phyloP scores from a whole-genome alignment of 2,888 invertebrate species.

The Chymomyza procnemis region DNA sequence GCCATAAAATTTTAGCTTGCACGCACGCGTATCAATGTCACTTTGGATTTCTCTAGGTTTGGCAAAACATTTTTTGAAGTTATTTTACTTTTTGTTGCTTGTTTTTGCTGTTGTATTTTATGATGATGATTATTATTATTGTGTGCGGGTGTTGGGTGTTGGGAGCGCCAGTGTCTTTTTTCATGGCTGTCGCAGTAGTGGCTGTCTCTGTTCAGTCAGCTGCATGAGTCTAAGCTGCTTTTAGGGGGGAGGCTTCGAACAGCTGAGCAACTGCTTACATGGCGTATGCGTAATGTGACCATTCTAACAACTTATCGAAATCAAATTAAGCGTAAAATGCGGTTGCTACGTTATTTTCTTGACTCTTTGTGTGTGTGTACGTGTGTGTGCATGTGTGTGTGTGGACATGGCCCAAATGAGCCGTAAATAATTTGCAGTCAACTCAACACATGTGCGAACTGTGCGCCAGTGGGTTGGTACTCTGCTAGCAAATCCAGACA shows the following conservation, averaged over 20 bases:
- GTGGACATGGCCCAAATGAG: slow-evolving; percentile 57
- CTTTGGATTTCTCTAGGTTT: neutral
- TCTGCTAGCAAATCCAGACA: neutral
- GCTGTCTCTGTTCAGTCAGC: slow-evolving; percentile 34
- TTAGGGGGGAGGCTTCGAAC: slow-evolving; percentile 30
- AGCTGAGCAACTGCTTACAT: neutral
- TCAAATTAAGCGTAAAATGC: slow-evolving; percentile 68
- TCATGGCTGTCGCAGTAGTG: no score
- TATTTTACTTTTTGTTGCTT: slow-evolving; percentile 26
- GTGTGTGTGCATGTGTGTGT: no score
- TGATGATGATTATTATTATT: slow-evolving; percentile 63
- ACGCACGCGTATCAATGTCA: slow-evolving; percentile 46
- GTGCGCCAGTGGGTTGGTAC: no score
- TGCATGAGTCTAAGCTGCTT: slow-evolving; percentile 40
- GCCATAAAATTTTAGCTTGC: slow-evolving; percentile 64
- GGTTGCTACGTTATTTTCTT: slow-evolving; percentile 11
- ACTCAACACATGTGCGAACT: slow-evolving; percentile 43
- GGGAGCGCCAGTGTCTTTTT: slow-evolving; percentile 24
- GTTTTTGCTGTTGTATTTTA: slow-evolving; percentile 31
- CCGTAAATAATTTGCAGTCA: slow-evolving; percentile 64
- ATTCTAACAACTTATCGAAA: slow-evolving; percentile 45
- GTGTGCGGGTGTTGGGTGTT: slow-evolving; percentile 38
- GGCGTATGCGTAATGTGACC: slow-evolving; percentile 43
- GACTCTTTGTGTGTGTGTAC: neutral
- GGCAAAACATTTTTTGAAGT: neutral